phyloP scores from a whole-genome alignment of 1,140 invertebrate genomes.

The Diachasma alloeum region DNA sequence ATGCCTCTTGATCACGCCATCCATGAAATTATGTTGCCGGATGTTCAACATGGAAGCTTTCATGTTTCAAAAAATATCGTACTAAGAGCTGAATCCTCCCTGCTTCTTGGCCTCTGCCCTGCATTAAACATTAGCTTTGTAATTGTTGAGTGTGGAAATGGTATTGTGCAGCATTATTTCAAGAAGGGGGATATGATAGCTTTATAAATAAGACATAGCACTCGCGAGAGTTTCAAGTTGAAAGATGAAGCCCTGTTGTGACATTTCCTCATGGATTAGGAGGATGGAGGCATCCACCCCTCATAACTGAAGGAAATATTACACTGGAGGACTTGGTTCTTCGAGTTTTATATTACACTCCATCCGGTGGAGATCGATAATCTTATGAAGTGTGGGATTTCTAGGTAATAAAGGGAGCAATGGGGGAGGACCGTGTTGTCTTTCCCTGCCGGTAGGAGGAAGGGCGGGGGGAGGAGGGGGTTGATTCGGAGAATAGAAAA shows the following conservation, averaged over 20 bases:
- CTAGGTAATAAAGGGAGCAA: not conserved
- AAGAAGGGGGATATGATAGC: not conserved
- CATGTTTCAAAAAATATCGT: not conserved
- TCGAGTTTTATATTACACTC: not conserved
- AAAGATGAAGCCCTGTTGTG: not conserved
- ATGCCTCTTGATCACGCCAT: constrained; percentile 15
- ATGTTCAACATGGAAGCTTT: constrained; percentile 3
- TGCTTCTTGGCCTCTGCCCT: not conserved
- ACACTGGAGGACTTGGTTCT: not conserved
- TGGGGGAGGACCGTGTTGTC: not conserved
- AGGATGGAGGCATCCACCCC: not conserved
- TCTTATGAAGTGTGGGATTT: not conserved
- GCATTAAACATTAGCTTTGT: not conserved
- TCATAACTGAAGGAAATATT: not conserved
- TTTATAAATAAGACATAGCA: not conserved
- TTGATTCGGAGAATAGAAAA: not conserved
- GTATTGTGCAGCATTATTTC: not conserved
- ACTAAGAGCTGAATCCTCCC: not conserved
- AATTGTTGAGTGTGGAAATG: not conserved
- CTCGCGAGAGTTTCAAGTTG: not conserved
- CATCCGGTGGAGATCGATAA: not conserved
- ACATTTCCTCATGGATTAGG: not conserved
- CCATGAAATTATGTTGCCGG: not conserved
- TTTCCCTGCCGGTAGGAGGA: too few relatives aligned
- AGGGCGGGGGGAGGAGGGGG: not conserved